Evolutionary conservation across 2,888 invertebrate species (phyloP).

Genomic region (Apomyelois bistriatella): DNA sequence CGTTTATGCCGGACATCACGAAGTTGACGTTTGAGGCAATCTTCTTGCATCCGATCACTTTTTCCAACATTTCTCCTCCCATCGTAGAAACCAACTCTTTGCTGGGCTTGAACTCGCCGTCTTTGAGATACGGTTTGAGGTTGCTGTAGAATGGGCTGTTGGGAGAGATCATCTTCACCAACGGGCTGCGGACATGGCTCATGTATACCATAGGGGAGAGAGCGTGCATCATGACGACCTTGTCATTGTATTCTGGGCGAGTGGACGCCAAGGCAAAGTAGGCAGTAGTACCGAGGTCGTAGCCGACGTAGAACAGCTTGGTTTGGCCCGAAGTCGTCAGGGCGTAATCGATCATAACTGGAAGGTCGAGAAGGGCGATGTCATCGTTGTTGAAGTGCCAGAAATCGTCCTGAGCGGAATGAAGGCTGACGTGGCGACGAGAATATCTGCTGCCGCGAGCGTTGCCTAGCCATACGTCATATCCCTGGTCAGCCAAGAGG

Average conservation of each 20-base stretch:
- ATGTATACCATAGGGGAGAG: slow-evolving; percentile 70
- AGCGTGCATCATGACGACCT: slow-evolving; percentile 43
- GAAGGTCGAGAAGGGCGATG: slow-evolving; percentile 62
- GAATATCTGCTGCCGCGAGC: slow-evolving; percentile 66
- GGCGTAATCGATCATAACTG: slow-evolving; percentile 66
- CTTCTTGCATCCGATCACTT: slow-evolving; percentile 57
- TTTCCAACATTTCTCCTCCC: slow-evolving; percentile 58
- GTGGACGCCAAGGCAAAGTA: slow-evolving; percentile 66
- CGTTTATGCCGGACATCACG: slow-evolving; percentile 81
- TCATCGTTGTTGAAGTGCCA: slow-evolving; percentile 53
- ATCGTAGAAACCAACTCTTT: slow-evolving; percentile 43
- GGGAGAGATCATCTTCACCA: slow-evolving; percentile 62
- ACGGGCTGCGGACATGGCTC: slow-evolving; percentile 60
- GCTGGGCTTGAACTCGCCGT: slow-evolving; percentile 53
- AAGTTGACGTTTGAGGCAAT: slow-evolving; percentile 75
- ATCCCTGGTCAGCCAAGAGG: slow-evolving; percentile 58
- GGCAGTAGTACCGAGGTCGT: slow-evolving; percentile 55
- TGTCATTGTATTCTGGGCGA: slow-evolving; percentile 59
- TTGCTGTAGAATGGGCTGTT: slow-evolving; percentile 44
- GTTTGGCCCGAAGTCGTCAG: slow-evolving; percentile 48
- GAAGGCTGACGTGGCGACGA: slow-evolving; percentile 42
- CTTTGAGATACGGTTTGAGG: slow-evolving; percentile 42
- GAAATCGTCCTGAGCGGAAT: slow-evolving; percentile 30
- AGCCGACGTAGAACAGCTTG: slow-evolving; percentile 62
- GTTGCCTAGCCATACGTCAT: slow-evolving; percentile 72